phyloP scores from a whole-genome alignment of 2,797 vertebrate species.

The Melanotaenia nigrans region DNA sequence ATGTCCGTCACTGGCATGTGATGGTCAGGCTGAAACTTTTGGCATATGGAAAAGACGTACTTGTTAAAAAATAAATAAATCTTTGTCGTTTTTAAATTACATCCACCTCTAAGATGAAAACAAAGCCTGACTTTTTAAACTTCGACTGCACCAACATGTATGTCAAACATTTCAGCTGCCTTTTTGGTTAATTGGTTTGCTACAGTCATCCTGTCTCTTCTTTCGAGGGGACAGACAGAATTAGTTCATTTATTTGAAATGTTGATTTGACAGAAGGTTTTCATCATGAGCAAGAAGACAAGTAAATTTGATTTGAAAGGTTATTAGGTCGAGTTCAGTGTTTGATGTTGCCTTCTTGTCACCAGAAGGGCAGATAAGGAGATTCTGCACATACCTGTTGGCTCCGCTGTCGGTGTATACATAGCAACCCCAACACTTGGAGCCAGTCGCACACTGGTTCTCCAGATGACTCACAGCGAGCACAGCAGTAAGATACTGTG shows the following conservation, averaged over 20 bases:
- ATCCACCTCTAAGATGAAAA: constrained; percentile 6
- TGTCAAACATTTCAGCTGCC: constrained; percentile 2
- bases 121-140: not conserved
- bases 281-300: constrained; percentile 53
- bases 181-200: not conserved
- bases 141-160: not conserved
- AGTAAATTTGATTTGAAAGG: constrained; percentile 67
- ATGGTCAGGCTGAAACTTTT: constrained; percentile 46
- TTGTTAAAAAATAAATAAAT: not conserved
- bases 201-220: not conserved
- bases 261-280: constrained; percentile 56
- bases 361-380: constrained; percentile 81
- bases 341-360: constrained; percentile 85
- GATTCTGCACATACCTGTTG: constrained; percentile 86
- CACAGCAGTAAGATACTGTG: not conserved
- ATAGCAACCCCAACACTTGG: constrained; percentile 54
- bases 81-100: constrained; percentile 10
- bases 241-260: constrained; percentile 53
- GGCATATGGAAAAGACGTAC: constrained; percentile 18
- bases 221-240: constrained; percentile 8
- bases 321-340: constrained; percentile 60
- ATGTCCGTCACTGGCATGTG: constrained; percentile 37
- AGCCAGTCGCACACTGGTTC: constrained; percentile 37
- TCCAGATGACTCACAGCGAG: constrained; percentile 35
- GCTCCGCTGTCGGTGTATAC: constrained; percentile 73